These are phyloP conservation scores for Physella acuta DNA, from an alignment of 1,140 invertebrate genomes.

Conservation along the genomic window DNA sequence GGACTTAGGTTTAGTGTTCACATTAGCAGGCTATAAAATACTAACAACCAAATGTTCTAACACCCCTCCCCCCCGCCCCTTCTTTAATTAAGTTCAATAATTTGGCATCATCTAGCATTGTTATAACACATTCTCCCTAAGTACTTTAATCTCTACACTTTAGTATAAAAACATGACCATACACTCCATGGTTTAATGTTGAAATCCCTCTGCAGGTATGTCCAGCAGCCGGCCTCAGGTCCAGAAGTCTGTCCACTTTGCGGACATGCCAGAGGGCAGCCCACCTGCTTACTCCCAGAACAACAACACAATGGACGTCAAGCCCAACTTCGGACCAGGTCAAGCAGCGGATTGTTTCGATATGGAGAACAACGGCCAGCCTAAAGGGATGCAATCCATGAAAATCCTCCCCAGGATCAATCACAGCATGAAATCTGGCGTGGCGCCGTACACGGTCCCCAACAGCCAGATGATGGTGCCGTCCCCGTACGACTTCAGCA, in stretches of 20 bases:
- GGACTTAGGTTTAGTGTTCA: too few species aligned
- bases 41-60: too few species aligned
- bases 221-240: not conserved
- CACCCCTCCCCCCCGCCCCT: too few species aligned
- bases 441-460: slow-evolving; percentile 54
- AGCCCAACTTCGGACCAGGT: not conserved
- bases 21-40: too few species aligned
- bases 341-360: slow-evolving; percentile 5
- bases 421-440: slow-evolving; percentile 33
- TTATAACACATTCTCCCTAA: too few species aligned
- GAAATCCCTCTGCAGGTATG: not conserved
- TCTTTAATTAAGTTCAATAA: too few species aligned
- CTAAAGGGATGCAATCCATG: not conserved
- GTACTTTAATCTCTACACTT: too few species aligned
- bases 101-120: too few species aligned
- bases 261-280: slow-evolving; percentile 10
- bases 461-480: slow-evolving; percentile 29
- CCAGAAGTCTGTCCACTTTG: slow-evolving; percentile 19
- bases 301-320: not conserved
- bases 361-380: slow-evolving; percentile 8
- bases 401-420: slow-evolving; percentile 3
- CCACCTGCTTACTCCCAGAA: not conserved
- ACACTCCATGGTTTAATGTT: too few species aligned
- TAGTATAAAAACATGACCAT: too few species aligned
- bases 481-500: slow-evolving; percentile 26